Base-by-base conservation (phyloP, 1,140 invertebrate species). In the Papilio polytes region DNA sequence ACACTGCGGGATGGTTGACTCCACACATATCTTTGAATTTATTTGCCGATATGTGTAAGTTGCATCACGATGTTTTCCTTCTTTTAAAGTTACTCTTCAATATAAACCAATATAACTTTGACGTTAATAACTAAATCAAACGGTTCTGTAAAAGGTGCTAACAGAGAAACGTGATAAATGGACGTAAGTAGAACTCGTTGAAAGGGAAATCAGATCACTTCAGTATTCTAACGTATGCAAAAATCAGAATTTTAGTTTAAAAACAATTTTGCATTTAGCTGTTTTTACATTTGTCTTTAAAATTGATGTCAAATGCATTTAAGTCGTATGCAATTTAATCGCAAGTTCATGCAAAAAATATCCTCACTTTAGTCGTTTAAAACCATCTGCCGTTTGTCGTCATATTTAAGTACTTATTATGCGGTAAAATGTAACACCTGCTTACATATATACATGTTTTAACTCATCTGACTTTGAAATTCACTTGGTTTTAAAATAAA, bases 141-240 rank as follows among this genome's bases (percentile, higher is more conserved):
- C 26, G 4, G 10, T 70, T 15, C 26, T 18, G 63, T 70, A 70
- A 72, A 74, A 78, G 73, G 36, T n/a, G 80, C 80, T 79, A 81
- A 78, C 46, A 82, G 81, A 80, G 76, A 82, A 82, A 85, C 80
- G 81, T 84, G 81, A 41, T 70, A 84, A 83, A 79, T 26, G 26
- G 1, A 53, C n/a, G 15, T n/a, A 41, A 44, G 8, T 44, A 74
- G 44, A n/a, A 20, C 41, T 51, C 44, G 48, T 70, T 31, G 63
- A 31, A 70, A 70, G 31, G 26, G 22, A 70, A 31, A 70, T 31
- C 63, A 36, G 63, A 31, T 26, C 22, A 26, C 3, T 63, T 70
- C 3, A 1, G 22, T 36, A 13, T 63, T 63, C 22, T 12, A 18
- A 36, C 0, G 12, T 63, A 15, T 18, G 26, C 63, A 70, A 70